A percentile compares a stretch with the other conserved stretches of the same genome.
phyloP scores from a whole-genome alignment of 2,113 vertebrate genomes.

The Emydura subglobosa region DNA sequence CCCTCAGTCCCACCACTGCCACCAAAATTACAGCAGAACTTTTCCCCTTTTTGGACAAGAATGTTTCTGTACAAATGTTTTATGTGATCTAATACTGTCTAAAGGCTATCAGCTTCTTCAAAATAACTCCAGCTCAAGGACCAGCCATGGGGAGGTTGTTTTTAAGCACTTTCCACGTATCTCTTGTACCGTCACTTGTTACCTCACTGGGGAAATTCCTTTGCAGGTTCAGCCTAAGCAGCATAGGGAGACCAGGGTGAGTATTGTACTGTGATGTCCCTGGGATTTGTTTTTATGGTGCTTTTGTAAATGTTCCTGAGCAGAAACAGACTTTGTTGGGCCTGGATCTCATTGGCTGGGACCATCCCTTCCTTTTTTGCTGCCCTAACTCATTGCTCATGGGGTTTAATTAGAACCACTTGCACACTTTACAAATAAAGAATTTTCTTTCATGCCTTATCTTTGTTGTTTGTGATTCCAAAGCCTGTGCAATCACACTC shows the following conservation, averaged over 20 bases:
- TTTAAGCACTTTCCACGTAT: neutral
- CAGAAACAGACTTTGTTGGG: neutral
- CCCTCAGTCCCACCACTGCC: neutral
- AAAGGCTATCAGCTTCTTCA: conserved; percentile 82
- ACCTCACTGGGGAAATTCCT: neutral
- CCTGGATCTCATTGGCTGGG: neutral
- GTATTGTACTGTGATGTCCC: neutral
- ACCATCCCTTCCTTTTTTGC: neutral
- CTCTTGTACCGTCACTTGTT: neutral
- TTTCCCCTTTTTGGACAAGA: conserved; percentile 79
- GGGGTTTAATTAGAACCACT: neutral
- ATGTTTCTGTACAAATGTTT: conserved; percentile 80
- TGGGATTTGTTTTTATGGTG: neutral
- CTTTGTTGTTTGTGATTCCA: neutral
- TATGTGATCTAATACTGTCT: conserved; percentile 84
- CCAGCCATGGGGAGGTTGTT: neutral
- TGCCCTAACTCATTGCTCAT: neutral
- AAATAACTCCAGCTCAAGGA: conserved; percentile 57
- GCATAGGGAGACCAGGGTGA: neutral
- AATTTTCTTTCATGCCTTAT: neutral
- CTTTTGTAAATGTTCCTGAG: neutral
- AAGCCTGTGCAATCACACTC: neutral
- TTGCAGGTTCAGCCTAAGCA: neutral
- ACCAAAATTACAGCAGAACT: conserved; percentile 64
- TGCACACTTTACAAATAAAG: neutral